phyloP scores from a whole-genome alignment of 2,113 vertebrate species.

The Tauraco erythrolophus region DNA sequence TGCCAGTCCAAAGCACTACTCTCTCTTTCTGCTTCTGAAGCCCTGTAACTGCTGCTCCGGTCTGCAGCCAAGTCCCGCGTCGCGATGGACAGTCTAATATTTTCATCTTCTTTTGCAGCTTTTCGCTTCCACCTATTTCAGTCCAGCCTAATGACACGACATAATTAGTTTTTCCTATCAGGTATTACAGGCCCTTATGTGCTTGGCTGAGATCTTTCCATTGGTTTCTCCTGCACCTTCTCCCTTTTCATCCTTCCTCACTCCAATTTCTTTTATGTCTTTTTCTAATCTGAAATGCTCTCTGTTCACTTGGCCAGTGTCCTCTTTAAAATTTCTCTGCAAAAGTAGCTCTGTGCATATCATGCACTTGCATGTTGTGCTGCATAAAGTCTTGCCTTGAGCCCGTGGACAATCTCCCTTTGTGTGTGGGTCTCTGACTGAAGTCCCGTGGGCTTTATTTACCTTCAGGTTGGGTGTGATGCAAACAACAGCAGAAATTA shows the following conservation, averaged over 20 bases:
- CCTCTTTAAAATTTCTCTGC: background rate
- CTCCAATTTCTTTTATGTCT: background rate
- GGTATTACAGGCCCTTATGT: background rate
- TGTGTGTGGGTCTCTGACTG: background rate
- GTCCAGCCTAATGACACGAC: background rate
- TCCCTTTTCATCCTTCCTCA: background rate
- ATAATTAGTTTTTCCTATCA: background rate
- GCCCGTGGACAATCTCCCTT: background rate
- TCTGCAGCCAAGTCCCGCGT: background rate
- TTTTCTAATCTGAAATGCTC: background rate
- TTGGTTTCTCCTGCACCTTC: fast-evolving
- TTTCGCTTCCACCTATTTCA: background rate
- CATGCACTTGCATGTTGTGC: background rate
- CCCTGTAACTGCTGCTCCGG: background rate
- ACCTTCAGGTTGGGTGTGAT: background rate
- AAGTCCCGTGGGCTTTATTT: background rate
- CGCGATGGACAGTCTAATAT: background rate
- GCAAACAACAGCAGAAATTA: background rate
- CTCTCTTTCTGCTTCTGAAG: background rate
- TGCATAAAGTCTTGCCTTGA: background rate
- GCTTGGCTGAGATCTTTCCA: background rate
- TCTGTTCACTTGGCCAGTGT: background rate
- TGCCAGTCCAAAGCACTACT: background rate
- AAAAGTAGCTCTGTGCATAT: background rate
- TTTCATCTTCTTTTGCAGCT: background rate